Percentiles rank a stretch among this genome's conserved stretches.
These are phyloP conservation scores for Anagrus nilaparvatae DNA, from an alignment of 1,140 invertebrate genomes.

Conservation along the genomic window DNA sequence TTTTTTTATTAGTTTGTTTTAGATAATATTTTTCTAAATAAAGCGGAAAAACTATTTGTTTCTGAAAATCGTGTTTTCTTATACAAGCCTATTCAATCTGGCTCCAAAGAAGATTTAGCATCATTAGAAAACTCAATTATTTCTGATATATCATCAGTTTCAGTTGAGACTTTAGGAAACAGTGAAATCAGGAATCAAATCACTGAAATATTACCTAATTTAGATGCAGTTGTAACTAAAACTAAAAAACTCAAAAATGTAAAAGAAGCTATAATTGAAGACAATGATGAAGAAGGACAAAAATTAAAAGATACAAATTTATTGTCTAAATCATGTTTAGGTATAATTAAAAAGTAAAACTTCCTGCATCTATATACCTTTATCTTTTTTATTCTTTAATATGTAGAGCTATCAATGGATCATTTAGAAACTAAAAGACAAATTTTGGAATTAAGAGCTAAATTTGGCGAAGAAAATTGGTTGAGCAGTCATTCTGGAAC, in stretches of 20 bases:
- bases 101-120: constrained; percentile 15
- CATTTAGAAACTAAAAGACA: constrained; percentile 52
- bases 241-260: constrained; percentile 23
- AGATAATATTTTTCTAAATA: constrained; percentile 43
- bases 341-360: constrained; percentile 15
- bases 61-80: constrained; percentile 28
- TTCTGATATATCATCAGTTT: constrained; percentile 14
- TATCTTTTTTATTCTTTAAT: constrained; percentile 4
- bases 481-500: constrained; percentile 44
- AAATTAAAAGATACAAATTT: constrained; percentile 19
- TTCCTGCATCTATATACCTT: neutral
- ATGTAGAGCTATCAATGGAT: constrained; percentile 30
- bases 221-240: constrained; percentile 11
- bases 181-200: no score
- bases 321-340: constrained; percentile 15
- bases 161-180: constrained; percentile 2
- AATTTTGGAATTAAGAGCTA: constrained; percentile 45
- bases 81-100: constrained; percentile 20
- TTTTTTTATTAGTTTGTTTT: constrained; percentile 43
- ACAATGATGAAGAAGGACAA: constrained; percentile 25
- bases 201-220: no score
- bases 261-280: constrained; percentile 32
- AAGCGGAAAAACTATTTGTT: constrained; percentile 40
- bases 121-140: constrained; percentile 19
- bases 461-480: constrained; percentile 51